These are phyloP conservation scores for Cataglyphis hispanica DNA, from an alignment of 1,140 invertebrate genomes.

Conservation along the genomic window DNA sequence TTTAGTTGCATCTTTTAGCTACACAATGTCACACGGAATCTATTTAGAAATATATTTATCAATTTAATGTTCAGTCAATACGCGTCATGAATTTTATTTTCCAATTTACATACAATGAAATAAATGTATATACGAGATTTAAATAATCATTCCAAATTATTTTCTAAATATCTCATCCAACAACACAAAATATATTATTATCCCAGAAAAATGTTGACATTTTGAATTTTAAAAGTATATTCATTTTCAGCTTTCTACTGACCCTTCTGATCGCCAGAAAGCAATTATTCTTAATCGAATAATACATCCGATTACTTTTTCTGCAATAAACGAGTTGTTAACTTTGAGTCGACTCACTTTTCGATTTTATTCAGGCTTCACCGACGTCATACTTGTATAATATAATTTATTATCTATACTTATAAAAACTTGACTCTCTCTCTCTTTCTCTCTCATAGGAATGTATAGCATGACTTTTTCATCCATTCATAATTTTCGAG, in stretches of 20 bases:
- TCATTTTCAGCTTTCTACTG: conserved; percentile 19
- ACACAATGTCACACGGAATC: not conserved
- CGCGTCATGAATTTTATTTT: conserved; percentile 21
- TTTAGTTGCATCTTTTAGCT: not conserved
- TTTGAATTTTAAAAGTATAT: conserved; percentile 14
- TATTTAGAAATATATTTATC: not conserved
- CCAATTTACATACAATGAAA: not conserved
- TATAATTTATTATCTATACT: conserved; percentile 36
- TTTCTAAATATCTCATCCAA: not conserved
- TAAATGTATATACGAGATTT: not conserved
- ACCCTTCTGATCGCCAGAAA: conserved; percentile 17
- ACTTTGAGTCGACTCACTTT: conserved; percentile 11
- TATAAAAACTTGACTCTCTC: not conserved
- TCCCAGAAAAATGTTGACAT: not conserved
- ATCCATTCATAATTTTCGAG: not conserved
- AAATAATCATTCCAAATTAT: not conserved
- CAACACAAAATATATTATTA: not conserved
- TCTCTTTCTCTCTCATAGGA: not conserved
- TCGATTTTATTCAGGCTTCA: not conserved
- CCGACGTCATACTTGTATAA: not conserved
- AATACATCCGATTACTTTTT: conserved; percentile 45
- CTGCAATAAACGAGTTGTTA: conserved; percentile 19
- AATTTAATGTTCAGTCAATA: not conserved
- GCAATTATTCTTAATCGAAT: conserved; percentile 49
- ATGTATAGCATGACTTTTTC: not conserved